These are phyloP conservation scores for Heliconius ismenius DNA, from an alignment of 2,888 invertebrate genomes.

Conservation along the genomic window DNA sequence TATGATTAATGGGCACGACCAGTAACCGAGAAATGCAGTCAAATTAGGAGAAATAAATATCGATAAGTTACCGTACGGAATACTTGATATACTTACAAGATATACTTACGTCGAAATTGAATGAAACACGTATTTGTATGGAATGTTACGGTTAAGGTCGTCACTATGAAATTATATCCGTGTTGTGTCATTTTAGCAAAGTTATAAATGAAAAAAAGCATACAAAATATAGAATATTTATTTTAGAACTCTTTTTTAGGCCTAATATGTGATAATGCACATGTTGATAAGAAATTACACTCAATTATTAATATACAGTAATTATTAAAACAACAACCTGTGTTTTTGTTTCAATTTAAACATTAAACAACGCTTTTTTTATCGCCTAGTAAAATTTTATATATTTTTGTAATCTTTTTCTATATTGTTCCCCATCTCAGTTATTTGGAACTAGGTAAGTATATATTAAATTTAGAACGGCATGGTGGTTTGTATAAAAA, in stretches of 20 bases:
- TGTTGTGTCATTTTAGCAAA: not conserved
- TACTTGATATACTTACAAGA: constrained; percentile 52
- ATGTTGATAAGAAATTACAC: not conserved
- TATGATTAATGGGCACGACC: constrained; percentile 71
- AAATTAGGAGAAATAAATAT: constrained; percentile 78
- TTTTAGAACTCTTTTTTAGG: not conserved
- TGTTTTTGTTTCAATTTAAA: not conserved
- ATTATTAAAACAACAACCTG: not conserved
- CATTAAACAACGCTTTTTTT: no score
- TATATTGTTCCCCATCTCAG: not conserved
- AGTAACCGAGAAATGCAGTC: constrained; percentile 72
- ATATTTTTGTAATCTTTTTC: not conserved
- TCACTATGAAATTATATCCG: constrained; percentile 19
- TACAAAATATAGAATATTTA: not conserved
- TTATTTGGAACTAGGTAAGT: not conserved
- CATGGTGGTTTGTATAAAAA: not conserved
- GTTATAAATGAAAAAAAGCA: not conserved
- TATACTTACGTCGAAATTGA: constrained; percentile 47
- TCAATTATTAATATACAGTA: not conserved
- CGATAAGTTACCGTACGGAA: constrained; percentile 56
- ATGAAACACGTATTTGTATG: constrained; percentile 39
- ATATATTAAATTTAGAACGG: not conserved
- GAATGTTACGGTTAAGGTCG: constrained; percentile 29
- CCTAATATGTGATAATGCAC: not conserved
- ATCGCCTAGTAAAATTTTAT: no score